A percentile compares a stretch with the other conserved stretches of the same genome.
phyloP scores from a whole-genome alignment of 1,140 invertebrate genomes.

The Psilanteris sp. region DNA sequence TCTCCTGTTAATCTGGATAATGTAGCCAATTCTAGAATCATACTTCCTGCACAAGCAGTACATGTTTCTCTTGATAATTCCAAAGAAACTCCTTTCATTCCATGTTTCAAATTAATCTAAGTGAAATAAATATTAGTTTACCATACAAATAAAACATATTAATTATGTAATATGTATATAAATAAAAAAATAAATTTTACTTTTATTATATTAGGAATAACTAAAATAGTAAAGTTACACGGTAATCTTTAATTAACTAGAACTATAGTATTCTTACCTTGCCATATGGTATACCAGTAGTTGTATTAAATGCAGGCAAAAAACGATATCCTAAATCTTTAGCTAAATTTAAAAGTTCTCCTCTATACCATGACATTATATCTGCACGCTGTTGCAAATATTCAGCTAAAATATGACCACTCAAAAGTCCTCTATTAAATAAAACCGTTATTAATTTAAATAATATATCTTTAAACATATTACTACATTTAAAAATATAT shows the following conservation, averaged over 20 bases:
- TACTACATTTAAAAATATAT: no score
- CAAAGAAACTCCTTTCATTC: conserved; percentile 88
- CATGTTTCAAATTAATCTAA: conserved; percentile 90
- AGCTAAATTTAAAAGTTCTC: conserved; percentile 93
- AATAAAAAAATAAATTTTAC: no score
- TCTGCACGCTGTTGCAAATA: conserved; percentile 88
- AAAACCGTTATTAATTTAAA: conserved; percentile 5
- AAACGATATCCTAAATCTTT: conserved; percentile 95
- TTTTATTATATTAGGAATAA: no score
- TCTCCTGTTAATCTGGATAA: conserved; percentile 95
- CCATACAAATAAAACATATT: no score
- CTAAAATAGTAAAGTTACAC: no score
- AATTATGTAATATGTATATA: no score
- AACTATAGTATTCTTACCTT: conserved; percentile 86
- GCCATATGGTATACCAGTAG: conserved; percentile 97
- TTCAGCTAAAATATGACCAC: conserved; percentile 94
- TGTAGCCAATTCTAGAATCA: conserved; percentile 98
- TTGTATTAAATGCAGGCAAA: conserved; percentile 97
- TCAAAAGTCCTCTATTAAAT: conserved; percentile 88
- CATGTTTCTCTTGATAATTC: conserved; percentile 93
- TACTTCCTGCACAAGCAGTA: conserved; percentile 98
- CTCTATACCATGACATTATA: conserved; percentile 93
- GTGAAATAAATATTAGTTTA: conserved; percentile 17
- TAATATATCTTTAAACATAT: not conserved
- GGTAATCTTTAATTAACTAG: no score